Percentiles rank a stretch among this genome's conserved stretches.
Conservation (phyloP, 2,888 invertebrate species). For the Dolichomitus sp. region DNA sequence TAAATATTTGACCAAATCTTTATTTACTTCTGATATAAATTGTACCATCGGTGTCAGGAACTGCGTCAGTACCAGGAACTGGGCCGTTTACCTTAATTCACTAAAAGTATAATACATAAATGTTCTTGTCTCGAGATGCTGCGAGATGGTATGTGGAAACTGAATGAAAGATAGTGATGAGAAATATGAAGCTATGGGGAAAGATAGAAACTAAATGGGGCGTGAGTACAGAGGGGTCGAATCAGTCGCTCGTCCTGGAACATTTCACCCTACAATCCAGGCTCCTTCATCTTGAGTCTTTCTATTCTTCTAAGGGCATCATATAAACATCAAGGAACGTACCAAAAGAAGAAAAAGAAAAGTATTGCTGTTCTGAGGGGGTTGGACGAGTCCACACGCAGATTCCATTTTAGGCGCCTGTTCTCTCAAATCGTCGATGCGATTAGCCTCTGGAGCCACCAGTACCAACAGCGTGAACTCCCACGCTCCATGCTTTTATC, state of each 20-base stretch:
- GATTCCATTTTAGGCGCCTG: constrained; percentile 6
- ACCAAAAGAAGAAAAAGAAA: background rate
- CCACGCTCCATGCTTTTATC: background rate
- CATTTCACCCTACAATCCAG: constrained; percentile 61
- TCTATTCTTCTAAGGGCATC: background rate
- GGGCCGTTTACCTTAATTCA: too few relatives aligned
- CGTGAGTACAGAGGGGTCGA: background rate
- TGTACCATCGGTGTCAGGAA: too few relatives aligned
- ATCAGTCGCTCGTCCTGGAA: constrained; percentile 48
- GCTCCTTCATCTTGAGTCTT: background rate
- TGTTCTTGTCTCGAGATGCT: too few relatives aligned
- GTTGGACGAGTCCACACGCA: background rate
- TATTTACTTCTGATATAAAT: too few relatives aligned
- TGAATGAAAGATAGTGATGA: constrained; percentile 1
- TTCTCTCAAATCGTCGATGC: constrained; percentile 6
- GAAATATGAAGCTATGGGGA: background rate
- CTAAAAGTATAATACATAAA: too few relatives aligned
- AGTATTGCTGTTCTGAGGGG: background rate
- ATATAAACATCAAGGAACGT: background rate
- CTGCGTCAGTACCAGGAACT: too few relatives aligned
- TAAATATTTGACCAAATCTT: too few relatives aligned
- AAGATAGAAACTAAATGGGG: background rate
- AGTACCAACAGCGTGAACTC: constrained; percentile 15
- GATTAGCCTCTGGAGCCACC: constrained; percentile 9
- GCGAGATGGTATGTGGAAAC: background rate